Conservation (phyloP, 2,888 invertebrate species). For the Drosophila formosana region DNA sequence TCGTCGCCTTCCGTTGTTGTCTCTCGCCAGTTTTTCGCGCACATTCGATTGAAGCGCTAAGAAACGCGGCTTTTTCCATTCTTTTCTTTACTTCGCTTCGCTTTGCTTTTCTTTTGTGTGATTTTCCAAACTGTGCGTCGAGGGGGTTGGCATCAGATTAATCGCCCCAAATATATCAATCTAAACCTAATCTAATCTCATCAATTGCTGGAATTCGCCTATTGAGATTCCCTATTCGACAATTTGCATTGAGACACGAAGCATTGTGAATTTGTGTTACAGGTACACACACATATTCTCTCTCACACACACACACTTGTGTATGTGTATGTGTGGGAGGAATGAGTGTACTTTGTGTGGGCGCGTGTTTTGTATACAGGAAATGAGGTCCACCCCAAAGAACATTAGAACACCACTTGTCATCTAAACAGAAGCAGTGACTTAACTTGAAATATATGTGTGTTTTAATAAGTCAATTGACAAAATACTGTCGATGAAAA, state of each 20-base stretch:
- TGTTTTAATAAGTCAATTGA: too few species aligned
- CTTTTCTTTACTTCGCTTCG: neutral
- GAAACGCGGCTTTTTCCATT: constrained; percentile 44
- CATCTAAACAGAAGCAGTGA: constrained; percentile 7
- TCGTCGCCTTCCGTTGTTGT: constrained; percentile 36
- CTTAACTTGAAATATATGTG: too few species aligned
- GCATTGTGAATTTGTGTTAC: constrained; percentile 14
- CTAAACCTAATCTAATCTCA: constrained; percentile 21
- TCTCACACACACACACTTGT: neutral
- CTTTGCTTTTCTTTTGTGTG: constrained; percentile 16
- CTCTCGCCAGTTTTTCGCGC: constrained; percentile 54
- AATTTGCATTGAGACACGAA: constrained; percentile 19
- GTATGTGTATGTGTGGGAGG: constrained; percentile 1
- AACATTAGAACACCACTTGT: constrained; percentile 15
- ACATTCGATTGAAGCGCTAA: constrained; percentile 52
- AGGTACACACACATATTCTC: neutral
- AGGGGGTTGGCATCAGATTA: constrained; percentile 10
- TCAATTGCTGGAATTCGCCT: constrained; percentile 16
- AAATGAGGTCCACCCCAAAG: constrained; percentile 35
- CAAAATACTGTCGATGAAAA: too few species aligned
- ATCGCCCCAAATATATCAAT: constrained; percentile 23
- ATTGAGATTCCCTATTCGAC: constrained; percentile 1
- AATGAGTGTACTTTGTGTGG: constrained; percentile 12
- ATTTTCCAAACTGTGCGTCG: constrained; percentile 20
- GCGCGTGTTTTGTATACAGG: constrained; percentile 35